Base-by-base conservation (phyloP, 2,888 invertebrate genomes). In the Lepidochrysops patricia region DNA sequence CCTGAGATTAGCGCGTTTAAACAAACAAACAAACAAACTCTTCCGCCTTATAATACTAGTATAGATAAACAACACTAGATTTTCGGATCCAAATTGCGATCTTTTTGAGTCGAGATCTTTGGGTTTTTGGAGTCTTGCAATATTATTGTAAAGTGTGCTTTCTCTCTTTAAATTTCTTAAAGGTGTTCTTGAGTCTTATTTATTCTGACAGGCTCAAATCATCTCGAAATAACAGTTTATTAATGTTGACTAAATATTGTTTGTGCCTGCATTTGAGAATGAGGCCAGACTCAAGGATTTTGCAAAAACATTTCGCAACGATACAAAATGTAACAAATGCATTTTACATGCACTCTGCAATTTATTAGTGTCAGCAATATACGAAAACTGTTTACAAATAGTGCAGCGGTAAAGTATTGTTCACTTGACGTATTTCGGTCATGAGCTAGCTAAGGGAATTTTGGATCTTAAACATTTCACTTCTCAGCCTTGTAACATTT, bases 241-340 rank as follows among this genome's bases (percentile, higher is more conserved):
- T 43, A 43, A 43, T 43, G 19, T 43, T n/a, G n/a, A 26, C 26
- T 50, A 26, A 50, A 50, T 26, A 26, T 26, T 50, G 49, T 49
- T 25, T 25, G 26, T 26, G 26, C 26, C 26, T 13, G 50, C 50
- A 50, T 50, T 26, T 26, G 13, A 50, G 43, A 50, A 50, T 50
- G 13, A 50, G 50, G 50, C 26, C 50, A 26, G 26, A 13, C 26
- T 26, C 50, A 50, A 50, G 50, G 50, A 26, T 26, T 50, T 50
- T 50, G 26, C 50, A 50, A 50, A 50, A 26, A 50, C 50, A 50
- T 50, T 50, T 50, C 26, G 50, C 50, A 50, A 50, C 26, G 50
- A 26, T n/a, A 50, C 50, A 26, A 49, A 49, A 50, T 50, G 43
- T 50, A 50, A 50, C 50, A 50, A 26, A 25, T n/a, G 25, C 37